These are phyloP conservation scores for Grus americana DNA, from an alignment of 2,113 vertebrate species.

Conservation along the genomic window DNA sequence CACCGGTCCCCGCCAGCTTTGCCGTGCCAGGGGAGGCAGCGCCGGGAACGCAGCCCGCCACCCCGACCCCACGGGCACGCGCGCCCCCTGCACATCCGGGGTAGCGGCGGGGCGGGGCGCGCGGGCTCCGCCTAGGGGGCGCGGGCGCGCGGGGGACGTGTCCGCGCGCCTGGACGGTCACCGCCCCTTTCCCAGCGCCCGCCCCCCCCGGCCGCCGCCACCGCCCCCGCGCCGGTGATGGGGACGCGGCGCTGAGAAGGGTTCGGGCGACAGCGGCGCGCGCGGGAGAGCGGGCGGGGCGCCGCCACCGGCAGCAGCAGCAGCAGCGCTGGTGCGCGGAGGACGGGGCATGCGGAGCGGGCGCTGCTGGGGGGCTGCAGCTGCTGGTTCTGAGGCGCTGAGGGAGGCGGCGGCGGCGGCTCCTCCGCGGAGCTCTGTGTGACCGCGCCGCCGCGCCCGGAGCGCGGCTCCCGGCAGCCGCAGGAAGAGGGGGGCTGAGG, in stretches of 20 bases:
- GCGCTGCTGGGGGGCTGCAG: background rate
- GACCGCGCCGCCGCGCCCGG: background rate
- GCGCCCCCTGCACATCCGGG: conserved; percentile 20
- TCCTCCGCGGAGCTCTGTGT: background rate
- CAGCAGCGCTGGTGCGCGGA: background rate
- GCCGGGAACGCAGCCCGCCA: background rate
- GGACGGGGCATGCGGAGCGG: background rate
- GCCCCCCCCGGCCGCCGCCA: background rate
- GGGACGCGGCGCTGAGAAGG: background rate
- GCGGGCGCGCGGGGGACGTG: background rate
- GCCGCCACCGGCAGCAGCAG: background rate
- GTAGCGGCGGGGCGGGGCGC: background rate
- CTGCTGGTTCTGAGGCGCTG: background rate
- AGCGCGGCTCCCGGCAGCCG: background rate
- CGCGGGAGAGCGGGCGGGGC: background rate
- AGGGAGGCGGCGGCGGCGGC: background rate
- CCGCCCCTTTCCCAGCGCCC: background rate
- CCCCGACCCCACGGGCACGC: background rate
- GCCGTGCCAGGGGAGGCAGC: accelerated
- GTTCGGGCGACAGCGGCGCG: background rate
- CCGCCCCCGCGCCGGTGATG: conserved; percentile 10
- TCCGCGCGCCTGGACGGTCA: background rate
- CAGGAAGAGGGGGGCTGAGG: background rate
- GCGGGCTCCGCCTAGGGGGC: background rate
- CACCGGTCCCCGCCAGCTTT: background rate